These are phyloP conservation scores for Pollenia angustigena DNA, from an alignment of 2,888 invertebrate genomes.

Conservation along the genomic window DNA sequence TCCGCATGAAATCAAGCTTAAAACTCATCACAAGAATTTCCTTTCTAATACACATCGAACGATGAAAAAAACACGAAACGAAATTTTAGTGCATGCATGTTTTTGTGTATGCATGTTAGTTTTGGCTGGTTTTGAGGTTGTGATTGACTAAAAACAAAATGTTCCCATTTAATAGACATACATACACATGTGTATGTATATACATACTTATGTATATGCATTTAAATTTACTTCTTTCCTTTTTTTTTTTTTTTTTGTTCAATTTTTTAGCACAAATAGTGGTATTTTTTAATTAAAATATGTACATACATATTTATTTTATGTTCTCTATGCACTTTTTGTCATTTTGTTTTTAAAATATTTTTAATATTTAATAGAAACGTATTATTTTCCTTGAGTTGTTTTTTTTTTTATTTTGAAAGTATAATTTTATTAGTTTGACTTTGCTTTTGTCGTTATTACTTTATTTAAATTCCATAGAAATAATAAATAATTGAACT, in stretches of 20 bases:
- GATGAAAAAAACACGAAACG: neutral
- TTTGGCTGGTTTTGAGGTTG: constrained; percentile 40
- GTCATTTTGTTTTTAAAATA: neutral
- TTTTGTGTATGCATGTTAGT: constrained; percentile 61
- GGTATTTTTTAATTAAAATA: neutral
- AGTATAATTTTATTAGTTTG: neutral
- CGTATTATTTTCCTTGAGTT: neutral
- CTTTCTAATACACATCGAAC: neutral
- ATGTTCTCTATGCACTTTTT: neutral
- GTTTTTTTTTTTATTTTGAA: neutral
- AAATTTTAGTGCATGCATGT: constrained; percentile 43
- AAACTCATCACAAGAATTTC: constrained; percentile 14
- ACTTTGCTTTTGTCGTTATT: neutral
- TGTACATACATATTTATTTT: neutral
- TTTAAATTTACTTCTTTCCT: constrained; percentile 21
- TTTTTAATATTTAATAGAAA: neutral
- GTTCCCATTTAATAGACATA: neutral
- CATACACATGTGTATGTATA: constrained; percentile 1
- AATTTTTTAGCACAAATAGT: constrained; percentile 28
- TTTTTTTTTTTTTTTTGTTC: constrained; percentile 27
- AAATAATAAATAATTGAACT: constrained; percentile 41
- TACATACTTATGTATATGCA: constrained; percentile 3
- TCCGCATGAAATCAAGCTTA: constrained; percentile 20
- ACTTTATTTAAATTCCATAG: constrained; percentile 17
- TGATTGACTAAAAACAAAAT: constrained; percentile 8